Evolutionary conservation across 2,888 invertebrate genomes (phyloP), one percentile per base, ranked within the genome.

Genomic region (Colostygia pectinataria): DNA sequence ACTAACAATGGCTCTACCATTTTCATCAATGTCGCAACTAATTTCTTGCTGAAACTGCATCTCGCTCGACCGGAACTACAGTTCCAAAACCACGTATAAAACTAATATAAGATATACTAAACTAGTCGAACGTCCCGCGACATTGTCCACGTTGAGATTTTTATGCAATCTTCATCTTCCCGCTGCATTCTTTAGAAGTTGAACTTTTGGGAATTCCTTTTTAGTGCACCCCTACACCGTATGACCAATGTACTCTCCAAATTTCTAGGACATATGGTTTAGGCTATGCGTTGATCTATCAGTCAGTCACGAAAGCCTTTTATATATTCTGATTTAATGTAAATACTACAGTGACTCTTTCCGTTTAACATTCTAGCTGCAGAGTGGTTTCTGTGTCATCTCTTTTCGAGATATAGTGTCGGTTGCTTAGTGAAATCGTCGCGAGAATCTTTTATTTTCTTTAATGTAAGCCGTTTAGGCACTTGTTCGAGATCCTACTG

Each of bases 401-500:
- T 74, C 67, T 73, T 72, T 78, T 74, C 57, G 66, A 71, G 68
- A 77, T 77, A 81, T 83, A 81, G 78, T 79, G 80, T 74, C 81
- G 65, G 87, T 87, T 84, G 81, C 83, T 74, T 83, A 80, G 84
- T 81, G 77, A 83, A 84, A 85, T 76, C 70, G 73, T 82, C 72
- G 65, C 77, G 71, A 79, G 74, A 75, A 77, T 77, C 83, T 83
- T 86, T 87, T 88, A 83, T 86, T 74, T 71, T 78, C 65, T 72
- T 65, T 83, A 89, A 89, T 82, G 83, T 77, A 79, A 76, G 71
- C 74, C 81, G 85, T 88, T 85, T 83, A 82, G 85, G 77, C 80
- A 83, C 75, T 89, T 87, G 85, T 88, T 86, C 80, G 76, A 73
- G 80, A 75, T 84, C 83, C 78, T 80, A 82, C 80, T 84, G 82